Percentiles rank a stretch among this genome's conserved stretches.
These are phyloP conservation scores for Marasmarcha lunaedactyla DNA, from an alignment of 2,888 invertebrate genomes.

Conservation along the genomic window DNA sequence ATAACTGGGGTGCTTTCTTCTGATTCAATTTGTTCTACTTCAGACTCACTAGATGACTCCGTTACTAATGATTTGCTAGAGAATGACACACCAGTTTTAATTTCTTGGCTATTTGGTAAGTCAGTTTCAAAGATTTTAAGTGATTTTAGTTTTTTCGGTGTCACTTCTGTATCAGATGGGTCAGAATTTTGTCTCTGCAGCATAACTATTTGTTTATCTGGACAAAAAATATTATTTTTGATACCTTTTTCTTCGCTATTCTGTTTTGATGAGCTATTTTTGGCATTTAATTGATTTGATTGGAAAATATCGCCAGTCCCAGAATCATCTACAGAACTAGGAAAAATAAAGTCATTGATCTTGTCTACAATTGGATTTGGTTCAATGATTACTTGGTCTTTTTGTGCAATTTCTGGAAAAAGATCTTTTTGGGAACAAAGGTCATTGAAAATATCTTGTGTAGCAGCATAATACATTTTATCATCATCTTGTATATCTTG, in stretches of 20 bases:
- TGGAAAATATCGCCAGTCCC: slow-evolving; percentile 19
- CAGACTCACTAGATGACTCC: slow-evolving; percentile 45
- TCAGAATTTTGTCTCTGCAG: slow-evolving; percentile 30
- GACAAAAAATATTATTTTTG: slow-evolving; percentile 21
- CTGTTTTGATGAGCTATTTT: too few species aligned
- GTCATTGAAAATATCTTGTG: slow-evolving; percentile 48
- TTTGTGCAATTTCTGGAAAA: too few species aligned
- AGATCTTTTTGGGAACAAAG: slow-evolving; percentile 36
- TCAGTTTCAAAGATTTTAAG: slow-evolving; percentile 35
- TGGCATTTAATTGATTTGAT: not conserved
- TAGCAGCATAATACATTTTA: slow-evolving; percentile 33
- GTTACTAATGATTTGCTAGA: slow-evolving; percentile 18
- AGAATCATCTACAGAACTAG: slow-evolving; percentile 25
- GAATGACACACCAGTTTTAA: slow-evolving; percentile 31
- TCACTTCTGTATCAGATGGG: slow-evolving; percentile 35
- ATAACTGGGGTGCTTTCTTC: slow-evolving; percentile 38
- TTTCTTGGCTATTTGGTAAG: slow-evolving; percentile 52
- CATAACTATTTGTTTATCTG: slow-evolving; percentile 24
- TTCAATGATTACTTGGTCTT: too few species aligned
- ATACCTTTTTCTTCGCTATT: slow-evolving; percentile 21
- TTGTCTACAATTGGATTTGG: too few species aligned
- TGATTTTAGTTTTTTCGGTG: slow-evolving; percentile 36
- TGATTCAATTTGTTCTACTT: slow-evolving; percentile 28
- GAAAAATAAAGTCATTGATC: slow-evolving; percentile 21
- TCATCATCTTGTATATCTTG: too few species aligned